phyloP scores from a whole-genome alignment of 2,888 invertebrate species.

The Pseudeuparius sepicola region DNA sequence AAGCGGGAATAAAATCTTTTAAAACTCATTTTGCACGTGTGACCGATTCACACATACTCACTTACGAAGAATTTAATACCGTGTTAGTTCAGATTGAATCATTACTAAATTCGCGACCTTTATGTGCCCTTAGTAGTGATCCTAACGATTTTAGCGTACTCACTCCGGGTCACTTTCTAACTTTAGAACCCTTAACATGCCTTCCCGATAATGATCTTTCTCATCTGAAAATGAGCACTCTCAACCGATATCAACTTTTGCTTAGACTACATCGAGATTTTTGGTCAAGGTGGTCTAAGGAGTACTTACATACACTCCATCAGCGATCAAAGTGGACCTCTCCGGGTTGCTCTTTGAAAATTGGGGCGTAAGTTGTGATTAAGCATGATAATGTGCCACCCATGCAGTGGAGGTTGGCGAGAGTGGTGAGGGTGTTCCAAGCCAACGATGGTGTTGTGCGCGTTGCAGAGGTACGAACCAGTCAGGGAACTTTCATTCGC shows the following conservation, averaged over 20 bases:
- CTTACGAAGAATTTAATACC: no score
- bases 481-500: constrained; percentile 4
- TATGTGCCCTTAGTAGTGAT: no score
- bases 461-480: constrained; percentile 9
- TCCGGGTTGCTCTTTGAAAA: not conserved
- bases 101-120: no score
- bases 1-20: no score
- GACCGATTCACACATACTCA: no score
- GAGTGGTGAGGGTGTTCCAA: constrained; percentile 5
- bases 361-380: constrained; percentile 4
- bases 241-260: constrained; percentile 13
- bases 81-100: no score
- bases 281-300: constrained; percentile 14
- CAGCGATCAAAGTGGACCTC: constrained; percentile 14
- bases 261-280: constrained; percentile 15
- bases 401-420: constrained; percentile 4
- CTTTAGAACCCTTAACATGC: no score
- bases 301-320: constrained; percentile 16
- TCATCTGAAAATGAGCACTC: not conserved
- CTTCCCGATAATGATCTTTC: not conserved
- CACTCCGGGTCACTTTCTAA: no score
- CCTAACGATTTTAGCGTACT: no score
- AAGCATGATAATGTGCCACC: constrained; percentile 7
- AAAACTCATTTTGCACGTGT: no score
- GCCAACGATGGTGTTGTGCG: constrained; percentile 9